Evolutionary conservation across 2,797 vertebrate genomes (phyloP), one percentile per base, ranked within the genome.

Genomic region (Danio aesculapii): DNA sequence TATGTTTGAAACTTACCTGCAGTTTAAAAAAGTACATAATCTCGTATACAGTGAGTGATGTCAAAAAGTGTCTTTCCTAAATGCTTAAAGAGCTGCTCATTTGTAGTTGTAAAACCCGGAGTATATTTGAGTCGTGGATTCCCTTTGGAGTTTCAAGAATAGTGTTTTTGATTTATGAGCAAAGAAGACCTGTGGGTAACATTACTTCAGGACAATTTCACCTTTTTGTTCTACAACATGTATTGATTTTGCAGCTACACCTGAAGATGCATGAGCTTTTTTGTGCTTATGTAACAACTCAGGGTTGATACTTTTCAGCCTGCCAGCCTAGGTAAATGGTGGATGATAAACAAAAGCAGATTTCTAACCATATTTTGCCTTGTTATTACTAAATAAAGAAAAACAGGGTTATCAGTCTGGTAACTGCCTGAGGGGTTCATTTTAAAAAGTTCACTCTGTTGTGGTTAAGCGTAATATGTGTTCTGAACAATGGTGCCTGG

Each of bases 141-240:
- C 52, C 50, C 39, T 11, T 71, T 12, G 30, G 68, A 71, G 13
- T 43, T 71, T 55, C 21, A 2, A 8, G 6, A 43, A 39, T 12
- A n/a, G 16, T 71, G 68, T 70, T 53, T 43, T 43, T 53, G 21
- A 70, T 49, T 14, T 49, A 49, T 49, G 64, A 64, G 9, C 6
- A 46, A 67, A 67, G 30, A 49, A 67, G 19, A 12, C 47, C 44
- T 67, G 11, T 21, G 44, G 64, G 13, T 49, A 47, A 30, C 17
- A 67, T 67, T 49, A 67, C n/a, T 66, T 66, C 5, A 46, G 1
- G 6, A 8, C 19, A 49, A 47, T 0, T 8, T 13, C 46, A 14
- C 17, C 17, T 13, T 21, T 14, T 49, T 68, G 11, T 21, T 67
- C 17, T 67, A 68, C 7, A 8, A 13, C 7, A 68, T 9, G 8